phyloP scores from a whole-genome alignment of 64 coral and sea anemone genomes.

The Actinia tenebrosa region DNA sequence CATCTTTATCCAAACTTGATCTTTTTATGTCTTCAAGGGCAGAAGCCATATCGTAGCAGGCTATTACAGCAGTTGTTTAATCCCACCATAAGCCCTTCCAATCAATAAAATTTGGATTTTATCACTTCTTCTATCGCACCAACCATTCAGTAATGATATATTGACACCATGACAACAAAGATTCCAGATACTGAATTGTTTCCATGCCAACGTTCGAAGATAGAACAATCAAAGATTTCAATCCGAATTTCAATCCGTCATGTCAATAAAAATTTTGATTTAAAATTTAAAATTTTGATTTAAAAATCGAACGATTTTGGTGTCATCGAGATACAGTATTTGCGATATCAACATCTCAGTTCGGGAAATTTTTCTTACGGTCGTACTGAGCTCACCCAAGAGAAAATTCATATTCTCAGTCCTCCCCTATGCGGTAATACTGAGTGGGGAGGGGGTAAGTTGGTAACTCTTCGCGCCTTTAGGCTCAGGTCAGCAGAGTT shows the following conservation, averaged over 20 bases:
- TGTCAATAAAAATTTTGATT: too few relatives aligned
- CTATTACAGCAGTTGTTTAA: neutral
- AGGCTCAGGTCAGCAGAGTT: neutral
- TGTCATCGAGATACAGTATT: too few relatives aligned
- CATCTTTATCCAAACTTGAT: neutral
- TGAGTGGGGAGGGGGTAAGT: neutral
- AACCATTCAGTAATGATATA: neutral
- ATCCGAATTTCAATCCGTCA: too few relatives aligned
- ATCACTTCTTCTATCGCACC: neutral
- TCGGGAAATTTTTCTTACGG: too few relatives aligned
- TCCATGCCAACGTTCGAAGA: neutral
- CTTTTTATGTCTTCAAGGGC: neutral
- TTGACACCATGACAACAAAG: conserved; percentile 2
- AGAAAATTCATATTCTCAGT: too few relatives aligned
- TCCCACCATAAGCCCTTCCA: conserved; percentile 11
- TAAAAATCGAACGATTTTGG: too few relatives aligned
- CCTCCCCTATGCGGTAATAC: neutral
- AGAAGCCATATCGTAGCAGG: neutral
- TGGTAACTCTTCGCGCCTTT: neutral
- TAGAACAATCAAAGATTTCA: too few relatives aligned
- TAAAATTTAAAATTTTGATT: too few relatives aligned
- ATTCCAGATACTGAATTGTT: neutral
- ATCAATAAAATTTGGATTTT: conserved; percentile 2
- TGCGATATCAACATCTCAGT: too few relatives aligned
- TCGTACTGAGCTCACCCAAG: too few relatives aligned